Base-by-base conservation (phyloP, 2,888 invertebrate genomes). In the Scotopteryx bipunctaria region DNA sequence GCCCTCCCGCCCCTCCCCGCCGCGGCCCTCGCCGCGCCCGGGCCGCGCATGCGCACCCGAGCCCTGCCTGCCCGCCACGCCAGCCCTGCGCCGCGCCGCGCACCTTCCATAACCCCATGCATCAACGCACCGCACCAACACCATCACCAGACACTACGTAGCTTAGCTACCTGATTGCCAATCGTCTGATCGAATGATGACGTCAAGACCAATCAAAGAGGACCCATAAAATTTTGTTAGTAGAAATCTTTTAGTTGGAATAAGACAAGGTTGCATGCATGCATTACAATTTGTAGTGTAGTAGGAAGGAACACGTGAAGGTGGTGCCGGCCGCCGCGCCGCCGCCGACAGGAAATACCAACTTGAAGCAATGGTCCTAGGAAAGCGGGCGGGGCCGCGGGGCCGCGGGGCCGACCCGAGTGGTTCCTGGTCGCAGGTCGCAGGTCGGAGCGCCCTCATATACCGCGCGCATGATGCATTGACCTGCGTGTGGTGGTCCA, bases 1-100 rank as follows among this genome's bases (percentile, higher is more conserved):
- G 64, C 78, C 64, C 66, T 72, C 67, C 65, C 65, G 70, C 67
- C 57, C 46, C 59, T 56, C 59, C 52, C 57, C 51, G 51, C 17
- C 53, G 41, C 47, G 59, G 59, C 41, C 62, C 60, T 44, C 45
- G 59, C 61, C 51, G 57, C 62, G 49, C 59, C 58, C 45, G 29
- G 35, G 40, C 42, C 59, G 61, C 62, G 54, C 66, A 41, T 41
- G 48, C 48, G 41, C 57, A 55, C 62, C 59, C 57, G 16, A 29
- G 33, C 19, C 40, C 46, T n/a, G n/a, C n/a, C n/a, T n/a, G 33
- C 27, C 13, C 25, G 25, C 62, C n/a, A n/a, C n/a, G 56, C 58
- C 49, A 47, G 55, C 48, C 55, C 46, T 44, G 35, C 36, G 38
- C 57, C 46, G 35, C 36, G 38, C 57, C 41, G 50, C 60, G 35